Evolutionary conservation across 23 tunicate species (phyloP), one percentile per base, ranked within the genome.

Genomic region (Botrylloides violaceus): DNA sequence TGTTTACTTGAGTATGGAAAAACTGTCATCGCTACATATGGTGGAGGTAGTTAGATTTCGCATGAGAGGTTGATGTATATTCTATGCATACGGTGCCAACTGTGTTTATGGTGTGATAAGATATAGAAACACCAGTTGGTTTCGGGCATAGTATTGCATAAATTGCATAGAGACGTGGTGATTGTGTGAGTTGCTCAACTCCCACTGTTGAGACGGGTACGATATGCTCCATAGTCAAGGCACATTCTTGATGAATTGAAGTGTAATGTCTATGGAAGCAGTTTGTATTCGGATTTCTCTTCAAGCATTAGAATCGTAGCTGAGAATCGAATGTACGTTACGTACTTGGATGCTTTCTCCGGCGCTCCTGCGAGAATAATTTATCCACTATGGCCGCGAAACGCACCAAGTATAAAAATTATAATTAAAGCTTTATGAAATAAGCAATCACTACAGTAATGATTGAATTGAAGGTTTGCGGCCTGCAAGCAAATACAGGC

Each of bases 231-330:
- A 63, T 63, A 63, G 32, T 22, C 70, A 63, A 63, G 70, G 70
- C 70, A 63, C 70, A 31, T 63, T 63, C 70, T 63, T 63, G 4
- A 26, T 19, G 7, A 63, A 3, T 27, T 28, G 70, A 63, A 63
- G 70, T 63, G 70, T 63, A 63, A 63, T 63, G 70, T 63, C 70
- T 63, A 63, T 63, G 70, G 70, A 63, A 63, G 70, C 70, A 63
- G 70, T 63, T 6, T 31, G 70, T 63, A 31, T 27, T 34, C 32
- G 70, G 35, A 43, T n/a, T n/a, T n/a, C n/a, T n/a, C n/a, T n/a
- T n/a, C n/a, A n/a, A n/a, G n/a, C n/a, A n/a, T n/a, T n/a, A n/a
- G n/a, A n/a, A n/a, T n/a, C n/a, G n/a, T n/a, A n/a, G n/a, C n/a
- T n/a, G n/a, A n/a, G n/a, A n/a, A n/a, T n/a, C n/a, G n/a, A n/a